phyloP scores from a whole-genome alignment of 2,888 invertebrate species.

The Sipha maydis region DNA sequence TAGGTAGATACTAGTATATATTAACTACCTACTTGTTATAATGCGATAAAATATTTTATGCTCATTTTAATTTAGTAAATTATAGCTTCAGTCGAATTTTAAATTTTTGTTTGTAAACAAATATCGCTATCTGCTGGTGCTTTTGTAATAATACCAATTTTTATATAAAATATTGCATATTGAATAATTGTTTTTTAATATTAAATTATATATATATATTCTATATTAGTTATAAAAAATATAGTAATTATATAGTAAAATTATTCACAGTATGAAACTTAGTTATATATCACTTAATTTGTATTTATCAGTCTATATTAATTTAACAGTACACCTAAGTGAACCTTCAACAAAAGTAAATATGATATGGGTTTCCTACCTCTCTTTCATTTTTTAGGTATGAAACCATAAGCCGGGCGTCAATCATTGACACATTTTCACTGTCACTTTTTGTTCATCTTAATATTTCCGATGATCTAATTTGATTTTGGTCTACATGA shows the following conservation, averaged over 20 bases:
- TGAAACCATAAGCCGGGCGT: too few relatives aligned
- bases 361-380: neutral
- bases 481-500: too few relatives aligned
- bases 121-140: constrained; percentile 39
- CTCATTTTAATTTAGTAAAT: constrained; percentile 5
- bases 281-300: neutral
- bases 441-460: too few relatives aligned
- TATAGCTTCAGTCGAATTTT: constrained; percentile 1
- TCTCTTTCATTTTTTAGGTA: too few relatives aligned
- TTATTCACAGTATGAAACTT: neutral
- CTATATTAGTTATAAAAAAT: neutral
- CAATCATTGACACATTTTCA: too few relatives aligned
- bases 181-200: neutral
- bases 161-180: neutral
- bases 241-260: neutral
- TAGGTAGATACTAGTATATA: neutral
- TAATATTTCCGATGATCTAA: too few relatives aligned
- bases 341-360: neutral
- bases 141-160: constrained; percentile 39
- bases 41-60: neutral
- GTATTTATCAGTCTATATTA: too few relatives aligned
- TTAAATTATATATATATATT: neutral
- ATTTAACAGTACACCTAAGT: neutral
- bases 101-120: neutral
- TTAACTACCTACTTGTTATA: neutral